phyloP scores from a whole-genome alignment of 2,797 vertebrate genomes.

The Enteromius thamalakanensis region DNA sequence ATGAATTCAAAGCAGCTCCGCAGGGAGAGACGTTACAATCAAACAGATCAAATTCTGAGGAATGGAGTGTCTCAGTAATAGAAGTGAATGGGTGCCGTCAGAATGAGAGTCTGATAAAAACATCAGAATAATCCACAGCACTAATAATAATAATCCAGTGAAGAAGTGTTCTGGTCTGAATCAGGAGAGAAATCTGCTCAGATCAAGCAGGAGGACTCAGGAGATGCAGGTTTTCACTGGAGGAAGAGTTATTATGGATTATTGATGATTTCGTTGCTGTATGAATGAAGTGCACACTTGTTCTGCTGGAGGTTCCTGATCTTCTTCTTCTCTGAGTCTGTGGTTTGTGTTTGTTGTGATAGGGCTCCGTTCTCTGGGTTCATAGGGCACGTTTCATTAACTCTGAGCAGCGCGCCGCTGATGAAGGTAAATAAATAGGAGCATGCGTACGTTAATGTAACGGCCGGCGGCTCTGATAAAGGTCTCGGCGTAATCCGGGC shows the following conservation, averaged over 20 bases:
- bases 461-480: conserved; percentile 65
- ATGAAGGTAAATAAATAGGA: conserved; percentile 59
- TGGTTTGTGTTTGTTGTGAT: not conserved
- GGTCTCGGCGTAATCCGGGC: conserved; percentile 65
- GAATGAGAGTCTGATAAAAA: too few species aligned
- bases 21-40: not conserved
- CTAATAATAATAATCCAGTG: not conserved
- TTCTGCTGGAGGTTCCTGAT: not conserved
- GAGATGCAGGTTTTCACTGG: too few species aligned
- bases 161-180: not conserved
- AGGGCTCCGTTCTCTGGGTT: conserved; percentile 40
- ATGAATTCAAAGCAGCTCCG: not conserved
- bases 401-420: conserved; percentile 19
- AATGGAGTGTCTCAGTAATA: not conserved
- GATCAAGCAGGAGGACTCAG: too few species aligned
- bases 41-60: too few species aligned
- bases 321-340: not conserved
- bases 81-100: not conserved
- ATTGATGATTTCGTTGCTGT: not conserved
- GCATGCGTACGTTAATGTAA: conserved; percentile 51
- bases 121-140: not conserved
- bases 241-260: not conserved
- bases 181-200: too few species aligned
- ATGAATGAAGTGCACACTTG: not conserved
- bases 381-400: conserved; percentile 63